Percentiles rank a stretch among this genome's conserved stretches.
Evolutionary conservation across 2,797 vertebrate species (phyloP).

Genomic region (Emys orbicularis): DNA sequence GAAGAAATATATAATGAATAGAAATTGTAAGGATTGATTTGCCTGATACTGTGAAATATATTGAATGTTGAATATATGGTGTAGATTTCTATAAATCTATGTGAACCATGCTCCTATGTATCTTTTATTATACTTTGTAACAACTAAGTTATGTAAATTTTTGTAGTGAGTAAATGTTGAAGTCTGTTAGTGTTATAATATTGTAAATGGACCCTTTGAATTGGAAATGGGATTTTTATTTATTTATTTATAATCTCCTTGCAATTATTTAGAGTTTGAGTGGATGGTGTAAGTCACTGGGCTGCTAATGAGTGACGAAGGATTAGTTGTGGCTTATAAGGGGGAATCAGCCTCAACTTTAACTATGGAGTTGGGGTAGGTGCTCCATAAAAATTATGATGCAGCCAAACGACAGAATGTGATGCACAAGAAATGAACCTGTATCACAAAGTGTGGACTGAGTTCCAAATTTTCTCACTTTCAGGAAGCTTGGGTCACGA

Average conservation of each 20-base stretch:
- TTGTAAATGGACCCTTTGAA: not conserved
- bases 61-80: not conserved
- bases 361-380: not conserved
- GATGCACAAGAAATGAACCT: not conserved
- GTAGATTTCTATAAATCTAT: not conserved
- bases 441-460: conserved; percentile 13
- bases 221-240: not conserved
- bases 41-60: not conserved
- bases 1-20: conserved; percentile 9
- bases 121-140: not conserved
- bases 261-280: not conserved
- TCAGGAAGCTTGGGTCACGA: not conserved
- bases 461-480: conserved; percentile 25
- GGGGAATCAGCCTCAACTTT: not conserved
- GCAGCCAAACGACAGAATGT: conserved; percentile 12
- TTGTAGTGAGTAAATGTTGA: not conserved
- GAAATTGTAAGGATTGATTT: conserved; percentile 5
- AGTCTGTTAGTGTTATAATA: not conserved
- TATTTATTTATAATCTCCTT: not conserved
- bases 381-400: not conserved
- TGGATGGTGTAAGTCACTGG: not conserved
- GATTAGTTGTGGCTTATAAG: not conserved
- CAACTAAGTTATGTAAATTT: not conserved
- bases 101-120: not conserved
- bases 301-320: not conserved